Base-by-base conservation (phyloP, 2,113 vertebrate species). In the Xiphias gladius region DNA sequence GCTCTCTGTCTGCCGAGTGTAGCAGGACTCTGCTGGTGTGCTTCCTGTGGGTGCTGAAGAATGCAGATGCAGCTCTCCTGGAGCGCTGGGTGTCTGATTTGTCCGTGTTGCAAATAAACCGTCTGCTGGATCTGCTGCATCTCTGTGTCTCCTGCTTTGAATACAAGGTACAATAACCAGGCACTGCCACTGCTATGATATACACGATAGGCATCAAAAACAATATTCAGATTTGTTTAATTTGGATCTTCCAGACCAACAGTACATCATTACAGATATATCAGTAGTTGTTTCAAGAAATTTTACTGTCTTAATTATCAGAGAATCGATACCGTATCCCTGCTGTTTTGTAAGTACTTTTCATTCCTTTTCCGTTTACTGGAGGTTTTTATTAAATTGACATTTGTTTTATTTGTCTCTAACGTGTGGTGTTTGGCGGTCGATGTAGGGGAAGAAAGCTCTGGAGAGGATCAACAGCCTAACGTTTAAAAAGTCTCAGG, bases 401-500 rank as follows among this genome's bases (percentile, higher is more conserved):
- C 19, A 26, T 26, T 50, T 65, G 32, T 24, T 73, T 54, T 28
- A 50, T 20, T 61, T 73, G 14, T 55, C 24, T n/a, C 48, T 12
- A 9, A 58, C 13, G 28, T 76, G 17, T 58, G 2, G 68, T 41
- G 22, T 8, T 58, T 83, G 67, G 14, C 57, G 43, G 8, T 52
- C 0, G 1, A 46, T 80, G 8, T 74, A 98, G 97, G 97, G 97
- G 17, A 97, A 94, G 76, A 98, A 97, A 70, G 64, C 96, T 70
- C 96, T 97, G 68, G 96, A 98, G 83, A 95, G 96, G 37, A 97
- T 97, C 90, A 98, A 97, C 92, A 98, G 97, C 86, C 91, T 98
- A 83, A 97, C 97, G 0, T 98, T 98, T 91, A 97, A 97, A 91
- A 98, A 98, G 91, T 98, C 97, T 1, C 96, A 97, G 84, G 97